phyloP scores from a whole-genome alignment of 92 coral and sea anemone species.

The Phymanthus crucifer region DNA sequence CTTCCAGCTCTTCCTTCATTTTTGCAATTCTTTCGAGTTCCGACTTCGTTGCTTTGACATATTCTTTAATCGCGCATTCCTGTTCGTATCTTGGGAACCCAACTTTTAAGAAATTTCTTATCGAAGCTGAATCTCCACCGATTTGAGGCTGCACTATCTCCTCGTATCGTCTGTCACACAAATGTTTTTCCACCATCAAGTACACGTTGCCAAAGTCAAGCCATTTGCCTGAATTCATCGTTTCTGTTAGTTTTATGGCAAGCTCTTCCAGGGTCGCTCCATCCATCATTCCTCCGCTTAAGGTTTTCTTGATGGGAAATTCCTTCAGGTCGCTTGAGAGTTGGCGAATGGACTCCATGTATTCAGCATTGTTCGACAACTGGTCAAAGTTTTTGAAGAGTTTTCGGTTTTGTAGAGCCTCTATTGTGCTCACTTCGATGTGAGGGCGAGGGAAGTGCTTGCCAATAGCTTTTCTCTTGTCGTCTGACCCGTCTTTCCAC shows the following conservation, averaged over 20 bases:
- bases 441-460: conserved; percentile 41
- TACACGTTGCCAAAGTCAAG: conserved; percentile 50
- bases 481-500: conserved; percentile 31
- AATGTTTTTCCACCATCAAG: conserved; percentile 43
- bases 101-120: conserved; percentile 6
- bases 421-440: conserved; percentile 45
- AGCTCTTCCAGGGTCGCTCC: conserved; percentile 43
- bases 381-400: conserved; percentile 30
- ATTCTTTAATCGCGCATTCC: conserved; percentile 43
- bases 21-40: conserved; percentile 23
- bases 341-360: conserved; percentile 20
- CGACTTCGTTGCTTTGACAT: conserved; percentile 14
- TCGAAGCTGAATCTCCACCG: conserved; percentile 14
- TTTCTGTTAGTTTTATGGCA: conserved; percentile 24
- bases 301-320: conserved; percentile 35
- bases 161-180: conserved; percentile 38
- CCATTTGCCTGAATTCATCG: conserved; percentile 41
- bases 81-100: conserved; percentile 28
- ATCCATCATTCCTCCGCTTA: conserved; percentile 51
- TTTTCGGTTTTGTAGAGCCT: conserved; percentile 15
- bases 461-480: conserved; percentile 31
- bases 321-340: conserved; percentile 16
- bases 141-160: conserved; percentile 24
- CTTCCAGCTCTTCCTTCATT: conserved; percentile 30
- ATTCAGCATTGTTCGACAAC: conserved; percentile 24